Conservation (phyloP, 1,140 invertebrate genomes). For the Samia ricini region DNA sequence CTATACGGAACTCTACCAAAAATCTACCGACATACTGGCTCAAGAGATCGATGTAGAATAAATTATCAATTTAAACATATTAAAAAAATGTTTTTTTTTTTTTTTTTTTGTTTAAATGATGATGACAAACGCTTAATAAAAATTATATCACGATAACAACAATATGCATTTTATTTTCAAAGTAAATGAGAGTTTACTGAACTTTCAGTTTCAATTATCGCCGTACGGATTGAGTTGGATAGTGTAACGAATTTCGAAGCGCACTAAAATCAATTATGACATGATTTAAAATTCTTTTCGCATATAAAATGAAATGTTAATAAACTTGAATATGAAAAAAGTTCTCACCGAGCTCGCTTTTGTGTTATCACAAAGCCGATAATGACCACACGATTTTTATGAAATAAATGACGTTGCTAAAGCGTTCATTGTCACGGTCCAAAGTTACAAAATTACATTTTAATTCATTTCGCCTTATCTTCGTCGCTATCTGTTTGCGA, state of each 20-base stretch:
- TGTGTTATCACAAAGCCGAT: not conserved
- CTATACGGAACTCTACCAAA: no score
- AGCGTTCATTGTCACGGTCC: not conserved
- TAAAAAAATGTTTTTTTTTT: no score
- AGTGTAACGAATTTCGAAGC: not conserved
- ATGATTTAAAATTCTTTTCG: not conserved
- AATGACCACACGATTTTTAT: slow-evolving; percentile 1
- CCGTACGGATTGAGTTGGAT: not conserved
- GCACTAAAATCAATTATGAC: not conserved
- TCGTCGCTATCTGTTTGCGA: not conserved
- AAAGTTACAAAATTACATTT: not conserved
- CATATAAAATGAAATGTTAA: not conserved
- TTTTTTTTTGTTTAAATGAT: no score
- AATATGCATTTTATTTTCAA: not conserved
- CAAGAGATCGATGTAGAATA: no score
- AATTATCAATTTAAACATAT: no score
- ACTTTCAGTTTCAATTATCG: not conserved
- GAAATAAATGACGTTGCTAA: not conserved
- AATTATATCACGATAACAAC: not conserved
- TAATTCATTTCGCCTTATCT: not conserved
- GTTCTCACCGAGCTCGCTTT: not conserved
- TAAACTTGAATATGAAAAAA: not conserved
- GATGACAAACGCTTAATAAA: not conserved
- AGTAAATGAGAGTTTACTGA: not conserved
- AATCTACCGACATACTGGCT: no score